Percentiles rank a stretch among this genome's conserved stretches.
Evolutionary conservation across 2,888 invertebrate genomes (phyloP).

Genomic region (Hirudinaria manillensis): DNA sequence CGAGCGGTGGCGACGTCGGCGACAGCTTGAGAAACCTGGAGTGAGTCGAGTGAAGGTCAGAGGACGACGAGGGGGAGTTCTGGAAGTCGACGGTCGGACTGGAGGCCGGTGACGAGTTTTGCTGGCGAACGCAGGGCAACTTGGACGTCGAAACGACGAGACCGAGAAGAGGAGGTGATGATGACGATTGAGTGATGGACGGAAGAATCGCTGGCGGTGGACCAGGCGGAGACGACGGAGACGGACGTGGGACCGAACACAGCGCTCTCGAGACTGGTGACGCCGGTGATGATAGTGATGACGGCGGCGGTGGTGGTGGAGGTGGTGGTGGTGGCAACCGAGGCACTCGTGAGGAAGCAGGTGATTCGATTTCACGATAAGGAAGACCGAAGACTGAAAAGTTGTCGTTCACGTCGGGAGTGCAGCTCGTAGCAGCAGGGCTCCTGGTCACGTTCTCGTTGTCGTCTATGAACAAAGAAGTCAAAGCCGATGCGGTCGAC

Average conservation of each 20-base stretch:
- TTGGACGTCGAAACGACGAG: neutral
- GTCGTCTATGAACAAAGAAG: slow-evolving; percentile 3
- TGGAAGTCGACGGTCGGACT: neutral
- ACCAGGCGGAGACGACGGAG: neutral
- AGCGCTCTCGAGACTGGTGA: neutral
- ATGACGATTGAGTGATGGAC: neutral
- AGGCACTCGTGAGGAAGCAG: neutral
- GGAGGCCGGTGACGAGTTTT: neutral
- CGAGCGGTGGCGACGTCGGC: neutral
- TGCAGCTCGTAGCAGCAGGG: neutral
- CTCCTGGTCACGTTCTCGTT: neutral
- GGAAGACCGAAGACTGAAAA: neutral
- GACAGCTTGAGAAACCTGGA: neutral
- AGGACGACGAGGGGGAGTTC: neutral
- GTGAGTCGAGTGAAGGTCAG: neutral
- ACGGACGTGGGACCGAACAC: neutral
- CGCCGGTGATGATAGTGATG: slow-evolving; percentile 7
- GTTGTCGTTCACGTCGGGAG: neutral
- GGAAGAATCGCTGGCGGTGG: neutral
- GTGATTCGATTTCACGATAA: neutral
- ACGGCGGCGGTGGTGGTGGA: neutral
- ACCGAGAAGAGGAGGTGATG: neutral
- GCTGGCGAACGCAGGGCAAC: neutral
- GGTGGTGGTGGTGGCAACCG: neutral
- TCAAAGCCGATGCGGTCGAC: neutral